Conservation (phyloP, 1,140 invertebrate species). For the Hormaphis cornu region DNA sequence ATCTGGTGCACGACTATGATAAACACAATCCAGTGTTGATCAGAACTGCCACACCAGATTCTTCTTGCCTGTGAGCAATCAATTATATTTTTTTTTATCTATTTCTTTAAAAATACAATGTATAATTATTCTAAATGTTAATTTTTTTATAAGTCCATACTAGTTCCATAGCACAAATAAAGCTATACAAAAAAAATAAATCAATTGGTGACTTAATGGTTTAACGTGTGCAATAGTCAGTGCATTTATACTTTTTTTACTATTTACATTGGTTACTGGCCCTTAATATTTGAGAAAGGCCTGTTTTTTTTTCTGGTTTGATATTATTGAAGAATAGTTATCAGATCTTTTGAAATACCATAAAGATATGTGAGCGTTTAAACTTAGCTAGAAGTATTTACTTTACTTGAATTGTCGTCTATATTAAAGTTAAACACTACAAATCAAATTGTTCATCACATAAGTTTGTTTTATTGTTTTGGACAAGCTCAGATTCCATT, state of each 20-base stretch:
- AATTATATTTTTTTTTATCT: slow-evolving; percentile 8
- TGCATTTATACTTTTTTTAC: slow-evolving; percentile 19
- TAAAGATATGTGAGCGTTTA: slow-evolving; percentile 3
- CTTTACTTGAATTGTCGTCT: slow-evolving; percentile 10
- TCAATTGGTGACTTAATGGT: background rate
- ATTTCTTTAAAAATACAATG: slow-evolving; percentile 22
- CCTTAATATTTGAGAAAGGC: background rate
- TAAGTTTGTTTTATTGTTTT: slow-evolving; percentile 22
- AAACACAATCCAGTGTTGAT: slow-evolving; percentile 24
- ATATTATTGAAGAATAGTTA: slow-evolving; percentile 11
- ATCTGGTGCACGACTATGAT: slow-evolving; percentile 73
- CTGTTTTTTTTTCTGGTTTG: background rate
- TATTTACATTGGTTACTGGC: slow-evolving; percentile 17
- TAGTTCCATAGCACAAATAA: slow-evolving; percentile 27
- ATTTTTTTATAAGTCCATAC: slow-evolving; percentile 13
- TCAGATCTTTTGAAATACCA: slow-evolving; percentile 12
- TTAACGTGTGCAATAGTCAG: slow-evolving; percentile 2
- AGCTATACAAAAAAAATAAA: slow-evolving; percentile 5
- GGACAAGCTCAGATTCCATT: background rate
- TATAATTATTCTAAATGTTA: slow-evolving; percentile 19
- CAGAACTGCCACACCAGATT: slow-evolving; percentile 27
- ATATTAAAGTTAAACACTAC: slow-evolving; percentile 12
- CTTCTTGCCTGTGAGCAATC: slow-evolving; percentile 26
- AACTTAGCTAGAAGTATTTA: slow-evolving; percentile 20
- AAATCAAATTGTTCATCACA: slow-evolving; percentile 11